Percentiles rank a stretch among this genome's conserved stretches.
These are phyloP conservation scores for Ctenosaura bakeri DNA, from an alignment of 2,797 vertebrate species.

Conservation along the genomic window DNA sequence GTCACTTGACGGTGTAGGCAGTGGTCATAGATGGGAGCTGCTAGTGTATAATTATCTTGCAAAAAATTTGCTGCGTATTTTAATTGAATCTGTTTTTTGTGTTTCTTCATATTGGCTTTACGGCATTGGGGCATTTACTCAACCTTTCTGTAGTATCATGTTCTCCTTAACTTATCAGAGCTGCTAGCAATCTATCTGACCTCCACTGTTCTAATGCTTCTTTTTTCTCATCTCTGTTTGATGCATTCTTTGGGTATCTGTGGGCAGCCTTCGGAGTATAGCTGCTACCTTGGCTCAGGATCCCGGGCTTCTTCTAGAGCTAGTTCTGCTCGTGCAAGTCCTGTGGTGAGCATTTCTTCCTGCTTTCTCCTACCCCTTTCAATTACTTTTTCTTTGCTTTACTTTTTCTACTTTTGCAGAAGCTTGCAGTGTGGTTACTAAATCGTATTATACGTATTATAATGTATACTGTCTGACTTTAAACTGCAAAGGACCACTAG, in stretches of 20 bases:
- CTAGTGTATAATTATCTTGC: background rate
- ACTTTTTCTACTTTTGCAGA: background rate
- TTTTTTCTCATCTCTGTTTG: constrained; percentile 70
- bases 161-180: background rate
- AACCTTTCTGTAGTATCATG: background rate
- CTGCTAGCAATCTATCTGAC: background rate
- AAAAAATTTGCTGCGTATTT: background rate
- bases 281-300: constrained; percentile 87
- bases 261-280: constrained; percentile 89
- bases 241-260: constrained; percentile 54
- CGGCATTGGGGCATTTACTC: background rate
- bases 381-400: constrained; percentile 16
- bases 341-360: constrained; percentile 90
- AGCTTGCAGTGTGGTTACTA: accelerated
- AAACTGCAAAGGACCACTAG: too few relatives aligned
- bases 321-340: constrained; percentile 95
- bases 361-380: constrained; percentile 10
- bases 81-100: background rate
- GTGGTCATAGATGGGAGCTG: background rate
- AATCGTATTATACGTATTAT: background rate
- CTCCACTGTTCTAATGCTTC: constrained; percentile 37
- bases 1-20: too few relatives aligned
- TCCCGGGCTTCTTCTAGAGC: constrained; percentile 93
- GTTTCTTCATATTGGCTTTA: background rate
- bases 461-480: background rate